A percentile compares a stretch with the other conserved stretches of the same genome.
Evolutionary conservation across 2,113 vertebrate species (phyloP).

Genomic region (Ia io): DNA sequence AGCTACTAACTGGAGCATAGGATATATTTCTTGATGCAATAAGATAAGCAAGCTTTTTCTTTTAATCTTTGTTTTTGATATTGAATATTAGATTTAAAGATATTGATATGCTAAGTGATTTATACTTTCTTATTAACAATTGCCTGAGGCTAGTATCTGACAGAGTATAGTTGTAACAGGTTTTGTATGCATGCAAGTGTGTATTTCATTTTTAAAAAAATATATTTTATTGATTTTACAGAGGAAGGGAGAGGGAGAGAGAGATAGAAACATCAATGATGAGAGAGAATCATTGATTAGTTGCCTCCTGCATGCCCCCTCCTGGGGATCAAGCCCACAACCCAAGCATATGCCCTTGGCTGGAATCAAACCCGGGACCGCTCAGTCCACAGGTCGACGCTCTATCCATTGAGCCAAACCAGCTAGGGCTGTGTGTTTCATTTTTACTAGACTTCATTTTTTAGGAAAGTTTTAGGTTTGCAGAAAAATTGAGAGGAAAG

Average conservation of each 20-base stretch:
- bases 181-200: not conserved
- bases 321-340: too few relatives aligned
- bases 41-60: not conserved
- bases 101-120: not conserved
- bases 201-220: not conserved
- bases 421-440: not conserved
- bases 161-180: not conserved
- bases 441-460: not conserved
- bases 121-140: not conserved
- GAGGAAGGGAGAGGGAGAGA: too few relatives aligned
- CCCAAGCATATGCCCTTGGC: too few relatives aligned
- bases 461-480: not conserved
- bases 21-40: not conserved
- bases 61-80: not conserved
- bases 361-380: too few relatives aligned
- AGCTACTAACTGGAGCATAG: not conserved
- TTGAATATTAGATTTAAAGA: not conserved
- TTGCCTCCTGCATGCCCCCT: too few relatives aligned
- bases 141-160: not conserved
- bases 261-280: too few relatives aligned
- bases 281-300: too few relatives aligned
- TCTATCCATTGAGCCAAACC: too few relatives aligned
- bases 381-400: too few relatives aligned
- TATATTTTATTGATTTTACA: too few relatives aligned
- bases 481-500: not conserved